A percentile compares a stretch with the other conserved stretches of the same genome.
These are phyloP conservation scores for Platynereis dumerilii DNA, from an alignment of 2,888 invertebrate genomes.

Conservation along the genomic window DNA sequence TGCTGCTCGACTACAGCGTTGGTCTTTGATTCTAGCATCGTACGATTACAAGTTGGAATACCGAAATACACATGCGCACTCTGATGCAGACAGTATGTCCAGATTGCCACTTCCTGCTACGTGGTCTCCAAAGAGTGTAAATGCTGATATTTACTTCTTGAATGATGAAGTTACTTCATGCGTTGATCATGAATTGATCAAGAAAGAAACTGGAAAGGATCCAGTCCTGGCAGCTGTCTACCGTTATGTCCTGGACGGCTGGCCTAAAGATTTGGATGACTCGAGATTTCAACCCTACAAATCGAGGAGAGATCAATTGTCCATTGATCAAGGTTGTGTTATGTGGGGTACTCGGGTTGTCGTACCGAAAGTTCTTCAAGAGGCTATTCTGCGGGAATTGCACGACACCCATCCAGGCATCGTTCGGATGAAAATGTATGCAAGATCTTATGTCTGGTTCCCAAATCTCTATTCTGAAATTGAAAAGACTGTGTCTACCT, in stretches of 20 bases:
- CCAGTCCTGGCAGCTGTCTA: too few species aligned
- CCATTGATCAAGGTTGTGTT: slow-evolving; percentile 24
- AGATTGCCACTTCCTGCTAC: slow-evolving; percentile 7
- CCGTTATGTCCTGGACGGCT: too few species aligned
- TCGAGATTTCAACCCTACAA: background rate
- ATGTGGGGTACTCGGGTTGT: slow-evolving; percentile 36
- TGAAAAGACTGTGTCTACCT: slow-evolving; percentile 12
- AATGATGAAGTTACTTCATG: too few species aligned
- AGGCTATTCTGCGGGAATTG: slow-evolving; percentile 30
- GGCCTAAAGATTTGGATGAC: background rate
- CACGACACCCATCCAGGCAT: slow-evolving; percentile 39
- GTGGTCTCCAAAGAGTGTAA: too few species aligned
- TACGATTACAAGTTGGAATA: slow-evolving; percentile 1
- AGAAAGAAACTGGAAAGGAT: too few species aligned
- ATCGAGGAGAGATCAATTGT: background rate
- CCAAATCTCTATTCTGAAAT: background rate
- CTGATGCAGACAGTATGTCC: slow-evolving; percentile 5
- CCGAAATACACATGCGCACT: background rate
- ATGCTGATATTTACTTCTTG: too few species aligned
- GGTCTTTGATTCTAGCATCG: background rate
- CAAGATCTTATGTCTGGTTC: slow-evolving; percentile 24
- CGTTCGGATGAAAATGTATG: slow-evolving; percentile 24
- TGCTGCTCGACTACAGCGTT: slow-evolving; percentile 7
- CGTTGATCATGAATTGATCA: too few species aligned
- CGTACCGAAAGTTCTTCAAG: slow-evolving; percentile 28